These are phyloP conservation scores for Galeopterus variegatus DNA, from an alignment of 2,113 vertebrate genomes.

Conservation along the genomic window DNA sequence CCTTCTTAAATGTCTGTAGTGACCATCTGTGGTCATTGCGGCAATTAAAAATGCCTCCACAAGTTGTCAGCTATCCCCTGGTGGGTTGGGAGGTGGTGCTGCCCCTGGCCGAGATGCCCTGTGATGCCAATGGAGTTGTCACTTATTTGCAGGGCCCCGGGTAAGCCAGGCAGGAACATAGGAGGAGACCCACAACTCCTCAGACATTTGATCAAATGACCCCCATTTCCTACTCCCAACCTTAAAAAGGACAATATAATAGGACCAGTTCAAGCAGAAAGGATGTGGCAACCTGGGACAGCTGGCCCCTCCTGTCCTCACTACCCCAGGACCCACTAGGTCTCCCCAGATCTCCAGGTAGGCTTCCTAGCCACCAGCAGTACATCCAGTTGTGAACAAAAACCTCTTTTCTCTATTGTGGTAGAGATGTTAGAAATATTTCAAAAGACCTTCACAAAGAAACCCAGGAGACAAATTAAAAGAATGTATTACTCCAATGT, in stretches of 20 bases:
- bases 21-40: background rate
- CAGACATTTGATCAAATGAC: background rate
- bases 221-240: background rate
- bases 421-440: background rate
- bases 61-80: background rate
- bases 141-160: background rate
- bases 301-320: background rate
- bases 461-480: background rate
- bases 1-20: background rate
- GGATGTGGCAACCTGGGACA: background rate
- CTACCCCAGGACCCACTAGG: fast-evolving
- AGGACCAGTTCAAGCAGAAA: background rate
- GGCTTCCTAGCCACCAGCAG: background rate
- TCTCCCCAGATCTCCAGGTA: background rate
- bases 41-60: background rate
- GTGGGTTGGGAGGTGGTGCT: background rate
- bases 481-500: background rate
- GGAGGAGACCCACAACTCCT: background rate
- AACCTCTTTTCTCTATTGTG: background rate
- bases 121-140: background rate
- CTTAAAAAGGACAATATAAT: background rate
- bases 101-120: background rate
- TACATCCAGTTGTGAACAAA: background rate
- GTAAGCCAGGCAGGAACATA: background rate
- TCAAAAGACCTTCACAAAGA: background rate